phyloP scores from a whole-genome alignment of 2,888 invertebrate genomes.

The Dryobotodes eremita region DNA sequence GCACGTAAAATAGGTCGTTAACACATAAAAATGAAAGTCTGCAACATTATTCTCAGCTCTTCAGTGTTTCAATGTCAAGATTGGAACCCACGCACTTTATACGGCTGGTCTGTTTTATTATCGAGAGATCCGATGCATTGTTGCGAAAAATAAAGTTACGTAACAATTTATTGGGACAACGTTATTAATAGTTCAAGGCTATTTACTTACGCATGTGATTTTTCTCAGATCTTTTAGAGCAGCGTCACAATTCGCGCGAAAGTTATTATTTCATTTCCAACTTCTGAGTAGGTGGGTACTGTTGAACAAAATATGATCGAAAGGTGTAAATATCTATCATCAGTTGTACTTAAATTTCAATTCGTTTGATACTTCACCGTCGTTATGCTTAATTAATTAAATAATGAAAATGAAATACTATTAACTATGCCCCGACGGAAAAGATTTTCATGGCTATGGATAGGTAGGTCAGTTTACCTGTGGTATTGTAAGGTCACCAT shows the following conservation, averaged over 20 bases:
- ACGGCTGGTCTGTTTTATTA: slow-evolving; percentile 34
- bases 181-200: slow-evolving; percentile 33
- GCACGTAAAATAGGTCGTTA: slow-evolving; percentile 12
- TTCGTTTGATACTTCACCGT: too few relatives aligned
- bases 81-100: slow-evolving; percentile 62
- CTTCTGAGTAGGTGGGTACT: neutral
- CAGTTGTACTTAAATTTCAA: too few relatives aligned
- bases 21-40: slow-evolving; percentile 40
- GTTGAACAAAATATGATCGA: neutral
- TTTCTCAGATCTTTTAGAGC: slow-evolving; percentile 21
- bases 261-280: neutral
- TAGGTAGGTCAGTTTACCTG: too few relatives aligned
- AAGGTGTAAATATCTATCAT: too few relatives aligned
- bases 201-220: slow-evolving; percentile 18
- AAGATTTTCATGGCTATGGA: too few relatives aligned
- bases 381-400: too few relatives aligned
- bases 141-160: slow-evolving; percentile 41
- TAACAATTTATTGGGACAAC: slow-evolving; percentile 13
- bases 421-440: too few relatives aligned
- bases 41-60: slow-evolving; percentile 66
- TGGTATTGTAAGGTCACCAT: too few relatives aligned
- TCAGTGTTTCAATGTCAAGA: slow-evolving; percentile 72
- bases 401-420: too few relatives aligned
- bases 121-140: slow-evolving; percentile 19
- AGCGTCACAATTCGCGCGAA: neutral